These are phyloP conservation scores for Typhlichthys subterraneus DNA, from an alignment of 2,797 vertebrate species.

Conservation along the genomic window DNA sequence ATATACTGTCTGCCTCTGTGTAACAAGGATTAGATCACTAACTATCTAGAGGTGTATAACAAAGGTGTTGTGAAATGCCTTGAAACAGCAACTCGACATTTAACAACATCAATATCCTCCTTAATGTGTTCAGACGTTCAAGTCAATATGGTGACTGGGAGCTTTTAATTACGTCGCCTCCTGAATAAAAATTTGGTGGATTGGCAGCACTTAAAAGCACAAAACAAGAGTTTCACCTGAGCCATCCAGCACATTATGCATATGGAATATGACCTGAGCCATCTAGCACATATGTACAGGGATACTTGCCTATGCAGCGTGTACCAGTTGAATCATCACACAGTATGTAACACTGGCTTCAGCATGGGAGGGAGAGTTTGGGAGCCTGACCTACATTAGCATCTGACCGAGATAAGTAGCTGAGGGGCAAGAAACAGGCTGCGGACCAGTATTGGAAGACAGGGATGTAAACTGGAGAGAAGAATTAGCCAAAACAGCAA, in stretches of 20 bases:
- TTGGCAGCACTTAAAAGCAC: slow-evolving; percentile 26
- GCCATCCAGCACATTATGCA: slow-evolving; percentile 57
- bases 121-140: slow-evolving; percentile 2
- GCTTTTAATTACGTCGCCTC: slow-evolving; percentile 26
- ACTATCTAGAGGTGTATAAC: background rate
- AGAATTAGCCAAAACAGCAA: background rate
- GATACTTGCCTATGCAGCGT: slow-evolving; percentile 13
- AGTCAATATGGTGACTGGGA: slow-evolving; percentile 19
- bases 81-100: background rate
- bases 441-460: slow-evolving; percentile 20
- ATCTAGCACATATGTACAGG: slow-evolving; percentile 30
- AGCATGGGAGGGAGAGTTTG: slow-evolving; percentile 49
- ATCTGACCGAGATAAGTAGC: slow-evolving; percentile 58
- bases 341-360: slow-evolving; percentile 64
- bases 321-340: slow-evolving; percentile 63
- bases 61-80: background rate
- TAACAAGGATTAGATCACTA: slow-evolving; percentile 6
- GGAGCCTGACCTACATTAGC: slow-evolving; percentile 68
- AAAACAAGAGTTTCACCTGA: slow-evolving; percentile 40
- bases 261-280: slow-evolving; percentile 16
- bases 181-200: slow-evolving; percentile 7
- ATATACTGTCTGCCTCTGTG: slow-evolving; percentile 10
- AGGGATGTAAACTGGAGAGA: background rate
- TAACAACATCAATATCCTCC: background rate
- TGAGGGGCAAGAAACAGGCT: slow-evolving; percentile 23